phyloP scores from a whole-genome alignment of 2,797 vertebrate species.

The Argentina silus region DNA sequence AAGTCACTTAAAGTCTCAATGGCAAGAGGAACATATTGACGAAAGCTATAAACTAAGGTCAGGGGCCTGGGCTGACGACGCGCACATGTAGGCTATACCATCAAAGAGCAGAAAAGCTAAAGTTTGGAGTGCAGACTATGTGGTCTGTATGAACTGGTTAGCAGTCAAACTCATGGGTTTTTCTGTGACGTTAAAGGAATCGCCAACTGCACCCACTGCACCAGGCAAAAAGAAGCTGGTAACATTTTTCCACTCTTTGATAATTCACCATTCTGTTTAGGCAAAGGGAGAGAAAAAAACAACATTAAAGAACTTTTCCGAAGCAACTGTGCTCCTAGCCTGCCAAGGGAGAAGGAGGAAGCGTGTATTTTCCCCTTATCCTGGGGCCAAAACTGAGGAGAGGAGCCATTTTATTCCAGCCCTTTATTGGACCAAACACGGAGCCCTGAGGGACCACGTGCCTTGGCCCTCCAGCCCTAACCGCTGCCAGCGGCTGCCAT shows the following conservation, averaged over 20 bases:
- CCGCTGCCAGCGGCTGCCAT: conserved; percentile 8
- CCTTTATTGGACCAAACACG: conserved; percentile 59
- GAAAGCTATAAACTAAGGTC: conserved; percentile 48
- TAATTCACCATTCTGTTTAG: conserved; percentile 51
- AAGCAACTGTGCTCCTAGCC: conserved; percentile 52
- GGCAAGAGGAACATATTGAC: conserved; percentile 48
- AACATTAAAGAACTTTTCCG: conserved; percentile 51
- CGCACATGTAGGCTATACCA: conserved; percentile 35
- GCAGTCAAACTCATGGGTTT: conserved; percentile 37
- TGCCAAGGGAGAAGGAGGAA: conserved; percentile 49
- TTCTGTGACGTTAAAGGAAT: conserved; percentile 41
- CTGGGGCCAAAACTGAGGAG: conserved; percentile 49
- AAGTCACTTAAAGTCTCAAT: conserved; percentile 29
- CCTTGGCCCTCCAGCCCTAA: conserved; percentile 7
- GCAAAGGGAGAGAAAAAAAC: conserved; percentile 33
- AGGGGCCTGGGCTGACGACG: conserved; percentile 48
- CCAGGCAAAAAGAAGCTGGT: conserved; percentile 23
- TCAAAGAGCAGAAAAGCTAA: conserved; percentile 40
- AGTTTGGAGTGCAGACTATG: conserved; percentile 55
- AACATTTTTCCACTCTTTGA: conserved; percentile 59
- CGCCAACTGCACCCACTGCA: conserved; percentile 50
- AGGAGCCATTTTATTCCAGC: conserved; percentile 27
- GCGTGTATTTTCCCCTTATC: conserved; percentile 40
- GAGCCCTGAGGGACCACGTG: conserved; percentile 57
- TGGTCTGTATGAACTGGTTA: conserved; percentile 42